Conservation (phyloP, 2,888 invertebrate species). For the Cataglyphis rosenhaueri region DNA sequence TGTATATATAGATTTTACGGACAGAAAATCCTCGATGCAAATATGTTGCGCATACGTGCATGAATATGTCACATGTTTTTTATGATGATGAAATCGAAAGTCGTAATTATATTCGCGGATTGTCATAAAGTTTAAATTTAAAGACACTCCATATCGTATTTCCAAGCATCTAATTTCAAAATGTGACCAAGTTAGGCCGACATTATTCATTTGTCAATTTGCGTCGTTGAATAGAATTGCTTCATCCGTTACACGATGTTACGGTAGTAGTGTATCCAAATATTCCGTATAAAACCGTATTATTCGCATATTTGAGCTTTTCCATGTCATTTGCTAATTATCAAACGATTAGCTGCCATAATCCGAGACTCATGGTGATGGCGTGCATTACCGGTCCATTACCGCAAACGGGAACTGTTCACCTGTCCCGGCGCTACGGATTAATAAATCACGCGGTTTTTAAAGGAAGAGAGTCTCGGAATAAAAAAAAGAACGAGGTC, state of each 20-base stretch:
- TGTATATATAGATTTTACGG: neutral
- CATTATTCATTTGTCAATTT: constrained; percentile 1
- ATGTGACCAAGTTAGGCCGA: neutral
- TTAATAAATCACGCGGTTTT: constrained; percentile 78
- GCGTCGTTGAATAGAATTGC: neutral
- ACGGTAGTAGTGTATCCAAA: no score
- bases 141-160: neutral
- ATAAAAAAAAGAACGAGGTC: constrained; percentile 24
- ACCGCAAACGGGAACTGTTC: constrained; percentile 70
- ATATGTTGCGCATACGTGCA: neutral
- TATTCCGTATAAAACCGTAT: constrained; percentile 34
- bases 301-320: constrained; percentile 63
- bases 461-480: constrained; percentile 51
- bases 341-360: constrained; percentile 68
- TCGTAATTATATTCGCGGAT: neutral
- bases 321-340: constrained; percentile 63
- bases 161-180: neutral
- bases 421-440: constrained; percentile 76
- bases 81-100: neutral
- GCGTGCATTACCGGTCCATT: constrained; percentile 64
- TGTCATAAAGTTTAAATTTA: no score
- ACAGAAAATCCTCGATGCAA: neutral
- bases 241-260: neutral
- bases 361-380: constrained; percentile 63
- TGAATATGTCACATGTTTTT: no score